Evolutionary conservation across 1,140 invertebrate genomes (phyloP).

Genomic region (Drosophila rhopaloa): DNA sequence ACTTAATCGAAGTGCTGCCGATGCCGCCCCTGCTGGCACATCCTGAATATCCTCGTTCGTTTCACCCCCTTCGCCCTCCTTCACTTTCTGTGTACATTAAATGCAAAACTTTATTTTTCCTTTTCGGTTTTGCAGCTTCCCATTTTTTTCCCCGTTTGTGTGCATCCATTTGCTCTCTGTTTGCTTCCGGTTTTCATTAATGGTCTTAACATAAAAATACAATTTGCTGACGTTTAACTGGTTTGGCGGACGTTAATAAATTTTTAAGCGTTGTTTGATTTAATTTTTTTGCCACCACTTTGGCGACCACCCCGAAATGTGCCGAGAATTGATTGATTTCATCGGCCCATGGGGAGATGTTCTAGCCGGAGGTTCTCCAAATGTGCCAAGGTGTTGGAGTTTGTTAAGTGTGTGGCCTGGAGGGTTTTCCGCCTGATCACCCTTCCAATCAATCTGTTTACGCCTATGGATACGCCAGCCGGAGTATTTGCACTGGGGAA

Average conservation of each 20-base stretch:
- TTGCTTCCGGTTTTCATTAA: conserved; percentile 80
- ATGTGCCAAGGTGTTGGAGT: conserved; percentile 11
- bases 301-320: conserved; percentile 23
- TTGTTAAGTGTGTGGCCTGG: conserved; percentile 29
- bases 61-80: not conserved
- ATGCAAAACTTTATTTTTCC: conserved; percentile 66
- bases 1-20: conserved; percentile 80
- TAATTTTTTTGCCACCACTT: conserved; percentile 39
- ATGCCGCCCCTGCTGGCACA: conserved; percentile 49
- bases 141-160: conserved; percentile 13
- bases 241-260: conserved; percentile 73
- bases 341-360: conserved; percentile 1
- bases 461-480: conserved; percentile 30
- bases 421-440: conserved; percentile 43
- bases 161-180: conserved; percentile 58
- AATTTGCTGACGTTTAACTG: conserved; percentile 80
- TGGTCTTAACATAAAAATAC: conserved; percentile 82
- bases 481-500: conserved; percentile 16
- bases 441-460: conserved; percentile 53
- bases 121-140: conserved; percentile 14
- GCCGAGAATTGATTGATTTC: conserved; percentile 34
- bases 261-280: conserved; percentile 79
- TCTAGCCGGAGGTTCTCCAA: conserved; percentile 18
- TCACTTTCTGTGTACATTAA: conserved; percentile 55
- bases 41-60: conserved; percentile 42